Evolutionary conservation across 2,888 invertebrate genomes (phyloP), one percentile per base, ranked within the genome.

Genomic region (Matsumyia berberina): DNA sequence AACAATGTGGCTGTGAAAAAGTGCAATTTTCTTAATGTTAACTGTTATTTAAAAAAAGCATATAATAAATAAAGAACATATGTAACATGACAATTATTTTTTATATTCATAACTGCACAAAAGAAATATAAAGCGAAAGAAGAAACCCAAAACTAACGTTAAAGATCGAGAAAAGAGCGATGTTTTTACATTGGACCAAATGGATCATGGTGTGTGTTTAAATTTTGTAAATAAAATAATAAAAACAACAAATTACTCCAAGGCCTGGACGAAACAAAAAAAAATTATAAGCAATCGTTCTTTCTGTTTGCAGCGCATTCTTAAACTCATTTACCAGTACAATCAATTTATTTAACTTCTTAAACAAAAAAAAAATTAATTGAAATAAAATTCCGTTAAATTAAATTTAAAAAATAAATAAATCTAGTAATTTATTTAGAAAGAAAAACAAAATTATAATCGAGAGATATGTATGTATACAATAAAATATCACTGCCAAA

Each of bases 401-500:
- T 31, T 5, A n/a, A 42, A 44, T 15, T 5, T 9, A 9, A 37
- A 39, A 19, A n/a, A 33, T 17, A 5, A 12, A 44, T 60, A 24
- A 11, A 66, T 37, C 9, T 51, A 51, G 37, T 9, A 55, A 66
- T 55, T 29, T 49, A 76, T 17, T 29, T 62, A 73, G 55, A 11
- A 5, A 46, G 51, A 39, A 55, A 29, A 24, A 7, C 19, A 58
- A 57, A 64, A 37, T 19, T 15, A 33, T 17, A 39, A 39, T 55
- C 58, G 8, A 49, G 49, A 37, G 31, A 33, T 46, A 58, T 58
- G 17, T 44, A 58, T 58, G 37, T 62, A 66, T 51, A 82, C 64
- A 77, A 53, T 72, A 77, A 77, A 78, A 73, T 73, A 83, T 78
- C 83, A 83, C 83, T 83, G 83, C 83, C 83, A 83, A 83, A 73